Evolutionary conservation across 2,797 vertebrate genomes (phyloP).

Genomic region (Propithecus deckenii): DNA sequence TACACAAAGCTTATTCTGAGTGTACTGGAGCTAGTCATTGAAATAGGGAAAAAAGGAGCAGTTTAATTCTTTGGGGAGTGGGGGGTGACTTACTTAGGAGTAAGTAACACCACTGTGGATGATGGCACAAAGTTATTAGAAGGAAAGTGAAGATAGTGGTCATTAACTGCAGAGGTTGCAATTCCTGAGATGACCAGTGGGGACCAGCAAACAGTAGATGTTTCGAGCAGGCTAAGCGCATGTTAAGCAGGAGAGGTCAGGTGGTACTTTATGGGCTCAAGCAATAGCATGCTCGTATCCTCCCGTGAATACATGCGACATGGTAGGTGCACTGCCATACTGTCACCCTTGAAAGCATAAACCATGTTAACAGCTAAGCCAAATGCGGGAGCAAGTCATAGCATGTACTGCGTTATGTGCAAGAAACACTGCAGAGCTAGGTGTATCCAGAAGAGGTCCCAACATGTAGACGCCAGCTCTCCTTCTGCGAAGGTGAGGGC

Average conservation of each 20-base stretch:
- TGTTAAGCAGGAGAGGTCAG: not conserved
- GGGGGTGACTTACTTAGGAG: not conserved
- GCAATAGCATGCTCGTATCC: too few relatives aligned
- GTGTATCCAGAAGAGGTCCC: not conserved
- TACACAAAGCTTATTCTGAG: not conserved
- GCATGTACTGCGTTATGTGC: not conserved
- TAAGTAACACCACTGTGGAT: not conserved
- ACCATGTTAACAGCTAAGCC: not conserved
- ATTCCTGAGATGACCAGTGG: not conserved
- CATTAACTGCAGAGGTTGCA: not conserved
- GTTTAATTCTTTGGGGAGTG: not conserved
- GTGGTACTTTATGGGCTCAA: not conserved
- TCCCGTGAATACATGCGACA: not conserved
- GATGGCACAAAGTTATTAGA: not conserved
- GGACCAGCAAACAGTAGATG: not conserved
- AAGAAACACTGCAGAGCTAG: not conserved
- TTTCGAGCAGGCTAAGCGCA: not conserved
- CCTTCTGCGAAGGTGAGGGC: not conserved
- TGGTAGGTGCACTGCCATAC: not conserved
- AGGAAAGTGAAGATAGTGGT: not conserved
- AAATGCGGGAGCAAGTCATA: not conserved
- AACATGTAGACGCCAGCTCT: rapidly evolving
- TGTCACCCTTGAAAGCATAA: not conserved
- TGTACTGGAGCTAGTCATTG: not conserved
- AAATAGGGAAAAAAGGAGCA: not conserved